Evolutionary conservation across 2,888 invertebrate genomes (phyloP).

Genomic region (Antitype chi): DNA sequence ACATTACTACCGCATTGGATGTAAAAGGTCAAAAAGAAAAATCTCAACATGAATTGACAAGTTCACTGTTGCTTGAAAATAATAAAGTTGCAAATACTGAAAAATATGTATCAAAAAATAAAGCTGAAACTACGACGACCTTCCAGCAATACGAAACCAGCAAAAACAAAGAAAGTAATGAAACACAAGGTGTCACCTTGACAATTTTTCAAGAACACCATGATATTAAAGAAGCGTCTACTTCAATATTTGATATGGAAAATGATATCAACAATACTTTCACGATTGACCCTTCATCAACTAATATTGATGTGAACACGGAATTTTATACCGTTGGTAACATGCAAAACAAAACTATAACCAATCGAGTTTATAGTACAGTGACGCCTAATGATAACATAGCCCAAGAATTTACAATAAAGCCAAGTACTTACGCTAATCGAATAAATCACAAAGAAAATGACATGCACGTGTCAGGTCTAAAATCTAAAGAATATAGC

Average conservation of each 20-base stretch:
- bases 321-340: not conserved
- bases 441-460: conserved; percentile 31
- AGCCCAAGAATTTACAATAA: not conserved
- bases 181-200: not conserved
- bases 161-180: not conserved
- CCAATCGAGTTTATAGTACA: not conserved
- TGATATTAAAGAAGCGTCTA: not conserved
- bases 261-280: not conserved
- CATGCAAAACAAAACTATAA: conserved; percentile 10
- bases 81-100: not conserved
- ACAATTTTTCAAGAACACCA: not conserved
- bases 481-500: conserved; percentile 32
- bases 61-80: not conserved
- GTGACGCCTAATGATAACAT: not conserved
- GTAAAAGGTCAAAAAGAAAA: not conserved
- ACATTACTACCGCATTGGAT: not conserved
- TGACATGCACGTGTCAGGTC: conserved; percentile 5
- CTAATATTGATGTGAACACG: not conserved
- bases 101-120: not conserved
- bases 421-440: not conserved
- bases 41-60: not conserved
- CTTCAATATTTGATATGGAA: not conserved
- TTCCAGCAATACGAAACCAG: not conserved
- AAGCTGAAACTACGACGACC: not conserved
- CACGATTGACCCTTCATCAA: not conserved